Conservation (phyloP, 1,140 invertebrate genomes). For the Protaetia brevitarsis region DNA sequence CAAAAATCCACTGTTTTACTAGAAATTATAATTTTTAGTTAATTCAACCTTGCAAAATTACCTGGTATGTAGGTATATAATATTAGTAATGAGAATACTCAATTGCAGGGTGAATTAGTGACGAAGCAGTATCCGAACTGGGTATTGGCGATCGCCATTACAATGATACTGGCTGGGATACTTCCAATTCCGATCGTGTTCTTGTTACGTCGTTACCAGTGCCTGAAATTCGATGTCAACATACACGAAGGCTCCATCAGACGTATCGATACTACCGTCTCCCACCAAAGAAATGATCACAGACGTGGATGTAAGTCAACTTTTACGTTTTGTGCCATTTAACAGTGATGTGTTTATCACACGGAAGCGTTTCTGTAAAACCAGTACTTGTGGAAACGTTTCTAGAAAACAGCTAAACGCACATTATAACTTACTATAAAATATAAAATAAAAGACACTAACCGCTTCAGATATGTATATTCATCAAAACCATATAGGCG, state of each 20-base stretch:
- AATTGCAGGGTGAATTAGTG: conserved; percentile 66
- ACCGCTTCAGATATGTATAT: too few species aligned
- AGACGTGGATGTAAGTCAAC: conserved; percentile 77
- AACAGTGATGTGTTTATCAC: neutral
- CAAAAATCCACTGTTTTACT: too few species aligned
- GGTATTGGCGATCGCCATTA: conserved; percentile 75
- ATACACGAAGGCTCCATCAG: conserved; percentile 85
- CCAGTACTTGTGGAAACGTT: too few species aligned
- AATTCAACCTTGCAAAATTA: too few species aligned
- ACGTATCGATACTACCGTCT: conserved; percentile 84
- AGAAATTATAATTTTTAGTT: too few species aligned
- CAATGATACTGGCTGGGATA: conserved; percentile 75
- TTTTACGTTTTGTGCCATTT: neutral
- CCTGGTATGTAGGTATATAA: too few species aligned
- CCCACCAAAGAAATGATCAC: conserved; percentile 91
- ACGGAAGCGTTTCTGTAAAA: neutral
- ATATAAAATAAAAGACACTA: too few species aligned
- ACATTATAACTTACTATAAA: too few species aligned
- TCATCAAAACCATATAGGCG: neutral
- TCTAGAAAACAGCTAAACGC: too few species aligned
- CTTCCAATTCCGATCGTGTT: conserved; percentile 83
- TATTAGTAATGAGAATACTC: too few species aligned
- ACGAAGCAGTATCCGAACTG: conserved; percentile 75
- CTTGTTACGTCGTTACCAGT: conserved; percentile 77
- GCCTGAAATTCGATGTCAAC: conserved; percentile 75